Evolutionary conservation across 2,888 invertebrate genomes (phyloP), one percentile per base, ranked within the genome.

Genomic region (Eretmocerus hayati): DNA sequence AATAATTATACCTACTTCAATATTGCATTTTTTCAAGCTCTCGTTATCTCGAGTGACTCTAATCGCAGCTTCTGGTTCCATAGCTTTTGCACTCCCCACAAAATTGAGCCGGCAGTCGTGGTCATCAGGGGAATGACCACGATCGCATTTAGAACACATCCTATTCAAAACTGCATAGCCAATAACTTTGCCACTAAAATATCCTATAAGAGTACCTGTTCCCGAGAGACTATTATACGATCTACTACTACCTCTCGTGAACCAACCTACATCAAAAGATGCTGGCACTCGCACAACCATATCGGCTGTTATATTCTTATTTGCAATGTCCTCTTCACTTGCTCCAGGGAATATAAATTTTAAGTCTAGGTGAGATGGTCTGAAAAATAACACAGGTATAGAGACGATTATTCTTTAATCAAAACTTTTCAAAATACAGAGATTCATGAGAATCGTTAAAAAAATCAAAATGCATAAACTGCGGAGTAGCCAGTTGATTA

Each of bases 81-180:
- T 62, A 2, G 59, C 58, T 47, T 64, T 63, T 0, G 61, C 59
- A 38, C 60, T 62, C 5, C 59, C 62, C 11, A 32, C 3, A 37
- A 58, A 60, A 46, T 62, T 61, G n/a, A 38, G 2, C 4, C 61
- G 49, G 26, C 61, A 61, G 39, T 59, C 60, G 38, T 62, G 61
- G 36, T 56, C 47, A 1, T 54, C 50, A 42, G 52, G 53, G 5
- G 26, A 13, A 19, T 46, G 47, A 15, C 56, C 53, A 9, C 16
- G 5, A 51, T 56, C 54, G 42, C 60, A 62, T 31, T 30, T 36
- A 16, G 44, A 26, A 44, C 59, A 60, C 43, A 55, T 56, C 13
- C 57, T 35, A 37, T 55, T 59, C 35, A 53, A n/a, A 9, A 56
- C 55, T 2, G 40, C 42, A 39, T 48, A 62, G 39, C 57, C 58